A percentile compares a stretch with the other conserved stretches of the same genome.
Evolutionary conservation across 2,113 vertebrate genomes (phyloP).

Genomic region (Cichladusa arquata): DNA sequence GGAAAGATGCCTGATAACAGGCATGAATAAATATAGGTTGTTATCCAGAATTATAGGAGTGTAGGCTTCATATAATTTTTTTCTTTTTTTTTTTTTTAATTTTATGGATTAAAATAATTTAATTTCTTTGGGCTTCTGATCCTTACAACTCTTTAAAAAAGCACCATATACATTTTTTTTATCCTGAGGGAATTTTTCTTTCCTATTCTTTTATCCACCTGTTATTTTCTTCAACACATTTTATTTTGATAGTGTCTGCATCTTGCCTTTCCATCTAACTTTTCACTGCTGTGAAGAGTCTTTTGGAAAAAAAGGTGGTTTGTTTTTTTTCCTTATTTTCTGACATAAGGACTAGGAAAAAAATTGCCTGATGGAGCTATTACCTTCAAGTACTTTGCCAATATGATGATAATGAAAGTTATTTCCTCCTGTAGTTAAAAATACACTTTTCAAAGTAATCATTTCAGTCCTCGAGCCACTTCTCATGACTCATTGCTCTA

Average conservation of each 20-base stretch:
- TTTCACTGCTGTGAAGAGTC: background rate
- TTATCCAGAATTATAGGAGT: background rate
- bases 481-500: conserved; percentile 46
- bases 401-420: conserved; percentile 67
- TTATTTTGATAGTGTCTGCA: conserved; percentile 6
- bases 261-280: background rate
- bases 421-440: conserved; percentile 67
- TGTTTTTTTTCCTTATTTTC: background rate
- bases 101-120: background rate
- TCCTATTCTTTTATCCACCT: background rate
- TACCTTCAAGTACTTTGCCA: conserved; percentile 52
- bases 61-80: background rate
- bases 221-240: conserved; percentile 6
- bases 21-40: background rate
- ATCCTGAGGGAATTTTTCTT: background rate
- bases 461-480: conserved; percentile 38
- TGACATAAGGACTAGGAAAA: conserved; percentile 21
- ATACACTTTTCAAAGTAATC: conserved; percentile 55
- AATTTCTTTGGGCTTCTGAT: background rate
- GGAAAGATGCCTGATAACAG: background rate
- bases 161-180: background rate
- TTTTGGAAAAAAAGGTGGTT: background rate
- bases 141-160: background rate
- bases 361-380: conserved; percentile 45
- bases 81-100: background rate